Conservation (phyloP, 1,140 invertebrate genomes). For the Bemisia tabaci region DNA sequence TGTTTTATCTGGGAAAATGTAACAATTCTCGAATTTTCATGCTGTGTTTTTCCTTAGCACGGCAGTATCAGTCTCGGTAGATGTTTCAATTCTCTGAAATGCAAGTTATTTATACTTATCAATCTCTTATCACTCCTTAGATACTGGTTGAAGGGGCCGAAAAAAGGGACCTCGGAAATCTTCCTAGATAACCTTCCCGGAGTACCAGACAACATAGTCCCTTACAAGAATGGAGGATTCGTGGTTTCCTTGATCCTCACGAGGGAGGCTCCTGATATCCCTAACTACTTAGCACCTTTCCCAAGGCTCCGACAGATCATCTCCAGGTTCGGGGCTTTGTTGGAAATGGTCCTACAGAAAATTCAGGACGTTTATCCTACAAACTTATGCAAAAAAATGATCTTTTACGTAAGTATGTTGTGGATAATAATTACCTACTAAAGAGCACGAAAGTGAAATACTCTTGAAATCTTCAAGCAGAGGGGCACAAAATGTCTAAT, state of each 20-base stretch:
- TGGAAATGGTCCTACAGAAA: slow-evolving; percentile 42
- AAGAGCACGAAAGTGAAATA: not conserved
- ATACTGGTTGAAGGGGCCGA: slow-evolving; percentile 57
- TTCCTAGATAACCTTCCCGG: slow-evolving; percentile 68
- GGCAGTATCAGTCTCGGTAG: too few relatives aligned
- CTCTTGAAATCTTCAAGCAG: slow-evolving; percentile 5
- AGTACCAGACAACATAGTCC: slow-evolving; percentile 61
- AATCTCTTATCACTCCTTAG: too few relatives aligned
- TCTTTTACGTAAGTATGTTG: slow-evolving; percentile 37
- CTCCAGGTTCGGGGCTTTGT: slow-evolving; percentile 34
- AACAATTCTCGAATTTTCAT: too few relatives aligned
- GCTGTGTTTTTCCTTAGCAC: too few relatives aligned
- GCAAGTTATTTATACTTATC: too few relatives aligned
- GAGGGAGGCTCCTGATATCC: slow-evolving; percentile 35
- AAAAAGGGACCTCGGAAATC: slow-evolving; percentile 53
- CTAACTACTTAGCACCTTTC: slow-evolving; percentile 36
- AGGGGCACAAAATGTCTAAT: too few relatives aligned
- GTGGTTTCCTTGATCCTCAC: slow-evolving; percentile 42
- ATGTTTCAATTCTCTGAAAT: too few relatives aligned
- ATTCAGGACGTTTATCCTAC: slow-evolving; percentile 43
- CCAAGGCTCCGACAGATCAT: slow-evolving; percentile 45
- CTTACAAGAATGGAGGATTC: slow-evolving; percentile 48
- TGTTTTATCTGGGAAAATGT: too few relatives aligned
- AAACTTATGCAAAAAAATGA: slow-evolving; percentile 35
- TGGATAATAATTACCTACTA: not conserved